Evolutionary conservation across 1,140 invertebrate species (phyloP).

Genomic region (Drosophila sulfurigaster): DNA sequence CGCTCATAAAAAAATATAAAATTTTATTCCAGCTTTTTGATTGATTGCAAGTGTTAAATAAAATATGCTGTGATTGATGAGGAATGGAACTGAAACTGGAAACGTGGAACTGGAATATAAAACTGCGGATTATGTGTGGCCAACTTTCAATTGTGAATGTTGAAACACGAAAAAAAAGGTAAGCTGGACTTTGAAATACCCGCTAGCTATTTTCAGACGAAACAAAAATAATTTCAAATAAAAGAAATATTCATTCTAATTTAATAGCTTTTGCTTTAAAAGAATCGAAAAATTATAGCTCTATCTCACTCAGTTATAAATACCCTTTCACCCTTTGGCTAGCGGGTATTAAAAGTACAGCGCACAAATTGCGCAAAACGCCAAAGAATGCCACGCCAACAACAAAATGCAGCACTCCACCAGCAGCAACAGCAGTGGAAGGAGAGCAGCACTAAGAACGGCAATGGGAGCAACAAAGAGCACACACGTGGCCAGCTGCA

Average conservation of each 20-base stretch:
- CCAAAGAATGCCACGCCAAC: constrained; percentile 67
- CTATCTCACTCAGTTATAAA: too few relatives aligned
- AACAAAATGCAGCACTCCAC: constrained; percentile 33
- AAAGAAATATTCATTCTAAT: too few relatives aligned
- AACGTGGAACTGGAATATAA: constrained; percentile 22
- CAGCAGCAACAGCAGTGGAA: constrained; percentile 11
- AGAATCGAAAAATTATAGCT: too few relatives aligned
- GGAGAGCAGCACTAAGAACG: constrained; percentile 41
- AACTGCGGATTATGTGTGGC: constrained; percentile 35
- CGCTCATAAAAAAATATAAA: constrained; percentile 9
- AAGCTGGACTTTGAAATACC: too few relatives aligned
- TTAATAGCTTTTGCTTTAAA: too few relatives aligned
- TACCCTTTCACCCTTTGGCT: too few relatives aligned
- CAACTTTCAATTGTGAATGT: constrained; percentile 50
- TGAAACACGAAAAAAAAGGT: constrained; percentile 16
- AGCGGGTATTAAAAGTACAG: constrained; percentile 53
- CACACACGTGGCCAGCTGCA: constrained; percentile 37
- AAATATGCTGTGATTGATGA: constrained; percentile 55
- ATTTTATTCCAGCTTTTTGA: constrained; percentile 43
- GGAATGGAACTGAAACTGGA: constrained; percentile 16
- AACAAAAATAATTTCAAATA: too few relatives aligned
- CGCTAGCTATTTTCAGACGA: too few relatives aligned
- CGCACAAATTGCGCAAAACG: constrained; percentile 76
- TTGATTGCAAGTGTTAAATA: constrained; percentile 34
- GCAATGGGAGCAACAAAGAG: constrained; percentile 26